Conservation (phyloP, 2,113 vertebrate genomes). For the Sus scrofa region DNA sequence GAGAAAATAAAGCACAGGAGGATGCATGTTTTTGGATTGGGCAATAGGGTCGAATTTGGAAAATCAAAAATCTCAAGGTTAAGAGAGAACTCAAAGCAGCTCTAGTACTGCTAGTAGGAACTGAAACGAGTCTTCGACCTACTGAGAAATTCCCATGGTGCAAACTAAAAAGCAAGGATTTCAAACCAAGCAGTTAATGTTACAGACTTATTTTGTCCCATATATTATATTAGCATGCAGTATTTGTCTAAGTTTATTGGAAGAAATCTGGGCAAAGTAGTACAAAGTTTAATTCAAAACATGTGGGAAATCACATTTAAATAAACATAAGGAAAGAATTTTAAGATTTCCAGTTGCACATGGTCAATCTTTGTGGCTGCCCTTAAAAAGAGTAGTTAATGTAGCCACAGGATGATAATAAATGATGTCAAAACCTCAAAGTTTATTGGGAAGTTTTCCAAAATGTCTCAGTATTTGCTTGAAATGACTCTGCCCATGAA, state of each 20-base stretch:
- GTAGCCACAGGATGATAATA: background rate
- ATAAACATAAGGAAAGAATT: slow-evolving; percentile 26
- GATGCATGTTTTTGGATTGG: background rate
- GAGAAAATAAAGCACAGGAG: background rate
- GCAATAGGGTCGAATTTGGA: background rate
- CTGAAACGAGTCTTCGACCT: background rate
- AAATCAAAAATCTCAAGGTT: slow-evolving; percentile 21
- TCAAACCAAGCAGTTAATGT: background rate
- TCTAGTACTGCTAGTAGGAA: background rate
- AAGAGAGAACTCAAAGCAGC: background rate
- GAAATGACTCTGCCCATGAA: background rate
- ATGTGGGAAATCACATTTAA: slow-evolving; percentile 30
- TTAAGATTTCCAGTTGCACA: slow-evolving; percentile 30
- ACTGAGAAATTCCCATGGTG: background rate
- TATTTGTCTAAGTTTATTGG: slow-evolving; percentile 45
- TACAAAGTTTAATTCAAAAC: slow-evolving; percentile 57
- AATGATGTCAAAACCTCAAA: slow-evolving; percentile 30
- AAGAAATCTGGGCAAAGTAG: slow-evolving; percentile 50
- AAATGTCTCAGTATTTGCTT: slow-evolving; percentile 41
- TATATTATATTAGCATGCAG: background rate
- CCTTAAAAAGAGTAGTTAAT: slow-evolving; percentile 50
- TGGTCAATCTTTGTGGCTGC: background rate
- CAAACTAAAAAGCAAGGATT: background rate
- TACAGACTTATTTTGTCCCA: background rate
- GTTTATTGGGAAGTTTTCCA: slow-evolving; percentile 38